Evolutionary conservation across 1,140 invertebrate genomes (phyloP), one percentile per base, ranked within the genome.

Genomic region (Triops longicaudatus): DNA sequence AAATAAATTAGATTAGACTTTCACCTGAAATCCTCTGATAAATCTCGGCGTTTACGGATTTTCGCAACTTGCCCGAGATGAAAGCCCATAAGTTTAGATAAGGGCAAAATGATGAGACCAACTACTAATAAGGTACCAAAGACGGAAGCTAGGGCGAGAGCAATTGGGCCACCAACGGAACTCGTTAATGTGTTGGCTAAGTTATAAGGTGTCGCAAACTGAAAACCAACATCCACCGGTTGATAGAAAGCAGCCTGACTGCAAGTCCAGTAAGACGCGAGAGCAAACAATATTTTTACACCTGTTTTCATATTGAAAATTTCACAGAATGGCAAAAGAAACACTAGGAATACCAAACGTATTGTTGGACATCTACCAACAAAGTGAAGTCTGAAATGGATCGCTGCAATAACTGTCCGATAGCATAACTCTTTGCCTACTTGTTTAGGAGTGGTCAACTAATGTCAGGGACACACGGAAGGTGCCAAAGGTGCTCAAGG

Each of bases 151-250:
- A 78, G 73, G 63, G 42, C 77, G 26, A 78, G 28, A 17, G 72
- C 42, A 41, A 78, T 14, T 26, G 77, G 77, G 11, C 77, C 77
- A 10, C 41, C 77, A n/a, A 78, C 72, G 31, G 42, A 44, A 27
- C 73, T 72, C 7, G 72, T 43, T 42, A 78, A 73, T 3, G 72
- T 73, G 26, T 78, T 78, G 1, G 77, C 77, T 28, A 78, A 43
- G 17, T 78, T 74, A 28, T 73, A 73, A 28, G 77, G 77, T 12
- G 77, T 78, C n/a, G 77, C 73, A 31, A 78, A 78, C 41, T 72
- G 71, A 12, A 78, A 78, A 50, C 77, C 77, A n/a, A 78, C 42
- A 31, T 78, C 72, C 26, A 78, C 41, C 9, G 77, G 77, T 28
- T 78, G 77, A 27, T 41, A 78, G 26, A 73, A 43, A 6, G 37